phyloP scores from a whole-genome alignment of 2,113 vertebrate species.

The Cyanoderma ruficeps region DNA sequence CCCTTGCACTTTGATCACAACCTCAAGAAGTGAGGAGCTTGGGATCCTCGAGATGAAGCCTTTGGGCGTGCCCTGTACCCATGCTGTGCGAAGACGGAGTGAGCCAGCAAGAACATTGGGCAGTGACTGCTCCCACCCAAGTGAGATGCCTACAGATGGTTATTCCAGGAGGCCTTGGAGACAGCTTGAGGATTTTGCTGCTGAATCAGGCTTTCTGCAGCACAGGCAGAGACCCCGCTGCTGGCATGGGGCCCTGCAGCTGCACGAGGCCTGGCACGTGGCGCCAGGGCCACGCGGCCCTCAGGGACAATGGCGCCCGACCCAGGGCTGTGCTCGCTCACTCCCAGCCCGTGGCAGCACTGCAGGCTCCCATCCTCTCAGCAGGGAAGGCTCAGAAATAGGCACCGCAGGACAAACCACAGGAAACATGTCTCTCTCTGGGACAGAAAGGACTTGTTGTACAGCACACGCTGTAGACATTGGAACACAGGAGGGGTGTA shows the following conservation, averaged over 20 bases:
- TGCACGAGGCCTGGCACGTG: not conserved
- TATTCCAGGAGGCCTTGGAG: not conserved
- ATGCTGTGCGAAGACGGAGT: rapidly evolving
- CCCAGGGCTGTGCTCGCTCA: rapidly evolving
- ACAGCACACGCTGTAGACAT: rapidly evolving
- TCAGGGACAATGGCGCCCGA: rapidly evolving
- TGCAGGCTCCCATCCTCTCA: not conserved
- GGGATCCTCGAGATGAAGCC: not conserved
- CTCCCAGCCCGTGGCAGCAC: not conserved
- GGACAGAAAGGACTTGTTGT: not conserved
- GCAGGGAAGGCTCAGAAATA: not conserved
- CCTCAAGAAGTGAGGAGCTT: not conserved
- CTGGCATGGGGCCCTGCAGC: not conserved
- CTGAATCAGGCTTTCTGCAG: slow-evolving; percentile 10
- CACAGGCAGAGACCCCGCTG: not conserved
- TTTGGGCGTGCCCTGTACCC: rapidly evolving
- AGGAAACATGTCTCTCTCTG: not conserved
- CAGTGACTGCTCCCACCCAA: not conserved
- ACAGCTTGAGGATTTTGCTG: not conserved
- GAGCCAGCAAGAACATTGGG: not conserved
- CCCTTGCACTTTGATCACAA: rapidly evolving
- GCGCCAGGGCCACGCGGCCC: rapidly evolving
- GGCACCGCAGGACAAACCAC: not conserved
- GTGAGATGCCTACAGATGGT: not conserved
- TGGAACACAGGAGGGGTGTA: not conserved